Percentiles rank a stretch among this genome's conserved stretches.
Evolutionary conservation across 1,140 invertebrate genomes (phyloP).

Genomic region (Odontomachus brunneus): DNA sequence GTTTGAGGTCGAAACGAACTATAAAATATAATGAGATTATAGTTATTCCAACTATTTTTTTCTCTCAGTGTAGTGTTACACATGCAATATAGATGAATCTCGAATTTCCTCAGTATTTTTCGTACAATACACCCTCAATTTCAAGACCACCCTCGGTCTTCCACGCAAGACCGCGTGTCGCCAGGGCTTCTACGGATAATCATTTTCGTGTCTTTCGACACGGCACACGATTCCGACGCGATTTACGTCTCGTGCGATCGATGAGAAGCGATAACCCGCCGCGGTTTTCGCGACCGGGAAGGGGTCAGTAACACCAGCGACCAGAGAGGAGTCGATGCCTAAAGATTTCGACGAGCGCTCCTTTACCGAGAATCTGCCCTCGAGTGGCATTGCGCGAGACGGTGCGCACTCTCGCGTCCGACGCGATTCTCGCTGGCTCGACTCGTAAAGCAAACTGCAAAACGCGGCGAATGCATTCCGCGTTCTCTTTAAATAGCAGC

Average conservation of each 20-base stretch:
- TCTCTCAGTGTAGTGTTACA: too few species aligned
- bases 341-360: conserved; percentile 32
- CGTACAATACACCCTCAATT: too few species aligned
- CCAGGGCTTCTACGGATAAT: too few species aligned
- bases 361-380: conserved; percentile 42
- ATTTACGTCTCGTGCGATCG: conserved; percentile 28
- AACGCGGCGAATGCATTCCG: conserved; percentile 56
- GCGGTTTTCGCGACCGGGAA: conserved; percentile 28
- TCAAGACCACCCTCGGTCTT: too few species aligned
- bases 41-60: too few species aligned
- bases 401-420: not conserved
- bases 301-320: conserved; percentile 48
- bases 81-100: too few species aligned
- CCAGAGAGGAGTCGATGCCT: conserved; percentile 2
- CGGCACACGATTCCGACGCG: not conserved
- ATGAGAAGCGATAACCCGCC: conserved; percentile 37
- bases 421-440: conserved; percentile 50
- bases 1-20: too few species aligned
- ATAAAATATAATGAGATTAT: too few species aligned
- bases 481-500: conserved; percentile 63
- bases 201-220: too few species aligned
- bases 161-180: too few species aligned
- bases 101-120: too few species aligned
- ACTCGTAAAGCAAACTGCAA: conserved; percentile 57
- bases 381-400: conserved; percentile 16